A percentile compares a stretch with the other conserved stretches of the same genome.
phyloP scores from a whole-genome alignment of 2,888 invertebrate genomes.

The Allolobophora icterica region DNA sequence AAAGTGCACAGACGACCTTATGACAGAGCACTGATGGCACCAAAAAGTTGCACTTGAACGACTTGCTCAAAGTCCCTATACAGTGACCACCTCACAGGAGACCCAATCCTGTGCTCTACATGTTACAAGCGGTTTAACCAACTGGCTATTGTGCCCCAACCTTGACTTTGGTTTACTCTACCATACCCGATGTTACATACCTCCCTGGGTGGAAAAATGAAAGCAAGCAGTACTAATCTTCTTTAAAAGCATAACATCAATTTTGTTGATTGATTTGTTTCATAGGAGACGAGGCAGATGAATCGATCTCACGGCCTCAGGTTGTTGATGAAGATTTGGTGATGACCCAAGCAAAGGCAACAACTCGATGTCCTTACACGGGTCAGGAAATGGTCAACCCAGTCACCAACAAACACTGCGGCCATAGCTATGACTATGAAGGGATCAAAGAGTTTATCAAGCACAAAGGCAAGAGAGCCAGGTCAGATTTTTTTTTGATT shows the following conservation, averaged over 20 bases:
- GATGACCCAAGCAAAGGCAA: conserved; percentile 60
- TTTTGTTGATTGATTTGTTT: neutral
- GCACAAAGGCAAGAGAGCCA: conserved; percentile 36
- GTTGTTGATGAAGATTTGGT: conserved; percentile 40
- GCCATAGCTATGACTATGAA: conserved; percentile 59
- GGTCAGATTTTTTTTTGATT: conserved; percentile 35
- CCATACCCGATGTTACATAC: neutral
- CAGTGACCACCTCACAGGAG: too few species aligned
- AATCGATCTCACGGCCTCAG: neutral
- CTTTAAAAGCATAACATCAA: too few species aligned
- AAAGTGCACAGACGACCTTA: too few species aligned
- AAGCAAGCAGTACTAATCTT: too few species aligned
- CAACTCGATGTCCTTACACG: conserved; percentile 63
- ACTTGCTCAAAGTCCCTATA: too few species aligned
- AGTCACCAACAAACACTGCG: conserved; percentile 57
- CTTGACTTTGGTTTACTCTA: neutral
- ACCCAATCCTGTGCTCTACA: too few species aligned
- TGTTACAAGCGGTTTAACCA: too few species aligned
- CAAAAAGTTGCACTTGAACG: too few species aligned
- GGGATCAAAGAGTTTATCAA: conserved; percentile 56
- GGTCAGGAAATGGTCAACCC: conserved; percentile 59
- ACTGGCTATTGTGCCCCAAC: too few species aligned
- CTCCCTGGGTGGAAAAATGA: neutral
- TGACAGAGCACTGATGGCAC: too few species aligned
- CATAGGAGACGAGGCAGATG: neutral